Evolutionary conservation across 2,888 invertebrate species (phyloP), one percentile per base, ranked within the genome.

Genomic region (Creontiades dilutus): DNA sequence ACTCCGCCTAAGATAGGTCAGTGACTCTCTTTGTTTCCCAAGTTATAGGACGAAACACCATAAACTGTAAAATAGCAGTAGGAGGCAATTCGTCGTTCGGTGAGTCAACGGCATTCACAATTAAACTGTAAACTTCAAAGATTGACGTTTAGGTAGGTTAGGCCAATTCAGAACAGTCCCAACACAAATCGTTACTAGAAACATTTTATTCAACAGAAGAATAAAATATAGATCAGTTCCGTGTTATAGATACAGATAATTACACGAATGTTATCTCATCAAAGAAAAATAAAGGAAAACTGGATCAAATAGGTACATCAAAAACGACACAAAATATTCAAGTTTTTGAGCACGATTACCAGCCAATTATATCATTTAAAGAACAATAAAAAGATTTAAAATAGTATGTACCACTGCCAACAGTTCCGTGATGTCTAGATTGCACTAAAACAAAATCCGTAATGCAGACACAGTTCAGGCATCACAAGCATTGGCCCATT

Each of bases 171-270:
- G 3, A 37, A 37, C 37, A 37, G 37, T 7, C 3, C 19, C 68
- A 68, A 68, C 68, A 68, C 68, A 27, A 19, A 68, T 68, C 23
- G 23, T 68, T 68, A 68, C 68, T 68, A 68, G 68, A 68, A 68
- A 68, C 19, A 68, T 68, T 68, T 68, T 78, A 78, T 46, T 78
- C 78, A 46, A 78, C 78, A 78, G 78, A 78, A 78, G 78, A 78
- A 78, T 78, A 78, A 78, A 78, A 78, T 78, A 37, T 78, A 78
- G 78, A 78, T 78, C 78, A 78, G 78, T 78, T 78, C 78, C 47
- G 78, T 37, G 78, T 46, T 46, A 78, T 78, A 37, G 37, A 7
- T 37, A 46, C 47, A 78, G 19, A 46, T 47, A 78, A 78, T 78
- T 78, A 47, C 68, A 68, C 12, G 68, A 23, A 68, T 68, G 68